Evolutionary conservation across 2,888 invertebrate genomes (phyloP).

Genomic region (Andrena minutula): DNA sequence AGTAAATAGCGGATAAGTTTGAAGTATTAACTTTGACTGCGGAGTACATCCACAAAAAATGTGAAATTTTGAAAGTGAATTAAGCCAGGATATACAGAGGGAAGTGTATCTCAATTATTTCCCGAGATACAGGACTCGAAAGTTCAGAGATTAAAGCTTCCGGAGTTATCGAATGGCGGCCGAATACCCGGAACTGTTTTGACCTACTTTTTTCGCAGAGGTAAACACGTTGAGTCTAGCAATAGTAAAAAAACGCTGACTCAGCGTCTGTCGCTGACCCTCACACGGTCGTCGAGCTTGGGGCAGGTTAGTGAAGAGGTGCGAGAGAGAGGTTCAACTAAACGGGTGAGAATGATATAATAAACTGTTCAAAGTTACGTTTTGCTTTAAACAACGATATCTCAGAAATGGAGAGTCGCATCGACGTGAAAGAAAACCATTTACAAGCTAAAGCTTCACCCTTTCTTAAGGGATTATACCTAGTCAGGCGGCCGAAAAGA

Average conservation of each 20-base stretch:
- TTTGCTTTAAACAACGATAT: neutral
- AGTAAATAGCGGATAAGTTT: too few relatives aligned
- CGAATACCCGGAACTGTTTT: neutral
- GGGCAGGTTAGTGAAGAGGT: neutral
- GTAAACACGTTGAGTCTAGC: neutral
- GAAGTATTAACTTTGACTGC: too few relatives aligned
- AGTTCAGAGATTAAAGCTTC: neutral
- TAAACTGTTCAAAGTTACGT: constrained; percentile 8
- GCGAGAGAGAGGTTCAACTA: constrained; percentile 3
- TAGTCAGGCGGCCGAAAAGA: too few relatives aligned
- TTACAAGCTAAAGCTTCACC: neutral
- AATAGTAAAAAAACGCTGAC: constrained; percentile 16
- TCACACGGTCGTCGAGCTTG: constrained; percentile 1
- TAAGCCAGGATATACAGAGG: neutral
- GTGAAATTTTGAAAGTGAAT: neutral
- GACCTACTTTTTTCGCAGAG: neutral
- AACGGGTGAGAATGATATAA: neutral
- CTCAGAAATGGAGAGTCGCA: neutral
- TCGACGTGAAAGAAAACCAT: neutral
- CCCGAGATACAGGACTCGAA: neutral
- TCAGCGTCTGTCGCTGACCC: constrained; percentile 14
- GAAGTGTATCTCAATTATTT: neutral
- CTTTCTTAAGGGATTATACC: neutral
- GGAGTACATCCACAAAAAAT: neutral
- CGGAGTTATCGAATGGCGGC: neutral